Evolutionary conservation across 2,113 vertebrate genomes (phyloP), one percentile per base, ranked within the genome.

Genomic region (Ornithorhynchus anatinus): DNA sequence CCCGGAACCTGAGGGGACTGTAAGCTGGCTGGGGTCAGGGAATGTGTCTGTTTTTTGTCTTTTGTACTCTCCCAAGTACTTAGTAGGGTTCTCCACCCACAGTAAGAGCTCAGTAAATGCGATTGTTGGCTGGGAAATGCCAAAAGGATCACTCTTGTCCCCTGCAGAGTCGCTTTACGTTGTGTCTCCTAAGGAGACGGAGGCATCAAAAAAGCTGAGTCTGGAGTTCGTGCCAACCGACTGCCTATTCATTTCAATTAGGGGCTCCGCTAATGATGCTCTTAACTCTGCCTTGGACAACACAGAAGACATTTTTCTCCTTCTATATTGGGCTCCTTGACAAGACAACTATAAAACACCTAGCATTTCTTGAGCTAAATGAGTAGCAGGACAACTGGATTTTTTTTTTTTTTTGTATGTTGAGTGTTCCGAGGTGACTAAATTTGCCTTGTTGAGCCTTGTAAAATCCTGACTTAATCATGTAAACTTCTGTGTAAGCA

Each of bases 401-500:
- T 50, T 27, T 50, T 50, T 50, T 10, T 14, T n/a, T n/a, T 50
- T 50, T 10, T 14, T n/a, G n/a, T n/a, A n/a, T n/a, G 66, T 77
- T 75, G 68, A 84, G 75, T 80, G 68, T 84, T 77, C 65, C 25
- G 33, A 78, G 79, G 83, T 69, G 80, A 90, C 86, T 89, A 88
- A 83, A 86, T 84, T 82, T 74, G 48, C 81, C 84, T 85, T 86
- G 74, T 79, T 59, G 74, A 88, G 86, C 88, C 87, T 90, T 90
- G 88, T 88, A 83, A 91, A 88, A 88, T 81, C 84, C 90, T 80
- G 79, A 86, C 84, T 92, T 90, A 89, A 83, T 88, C 82, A 77
- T 90, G 87, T 86, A 88, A 90, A 89, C 84, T 92, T 88, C 85
- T 77, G 72, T 89, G 89, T 84, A 82, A 89, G 89, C 90, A 91